Evolutionary conservation across 37 sponge, comb jelly and placozoan genomes (phyloP).

Genomic region (Cliona cf. orientalis): DNA sequence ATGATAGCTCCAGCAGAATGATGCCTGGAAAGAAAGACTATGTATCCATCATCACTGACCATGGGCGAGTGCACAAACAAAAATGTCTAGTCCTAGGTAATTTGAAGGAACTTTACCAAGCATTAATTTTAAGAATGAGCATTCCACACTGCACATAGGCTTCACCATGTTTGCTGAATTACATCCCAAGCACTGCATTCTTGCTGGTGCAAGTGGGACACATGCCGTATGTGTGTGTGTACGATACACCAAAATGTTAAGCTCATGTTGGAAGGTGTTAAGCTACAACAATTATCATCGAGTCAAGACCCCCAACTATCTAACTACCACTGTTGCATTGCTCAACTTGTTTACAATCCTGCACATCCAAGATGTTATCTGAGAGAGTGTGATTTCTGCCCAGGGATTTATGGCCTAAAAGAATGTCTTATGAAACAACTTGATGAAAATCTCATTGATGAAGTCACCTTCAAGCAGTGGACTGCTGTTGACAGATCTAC

Average conservation of each 20-base stretch:
- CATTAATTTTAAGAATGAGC: constrained; percentile 17
- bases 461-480: constrained; percentile 11
- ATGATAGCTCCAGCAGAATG: constrained; percentile 17
- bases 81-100: constrained; percentile 43
- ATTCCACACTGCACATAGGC: constrained; percentile 25
- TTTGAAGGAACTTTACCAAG: constrained; percentile 42
- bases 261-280: constrained; percentile 40
- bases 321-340: constrained; percentile 13
- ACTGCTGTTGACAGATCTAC: constrained; percentile 26
- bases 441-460: constrained; percentile 12
- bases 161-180: constrained; percentile 61
- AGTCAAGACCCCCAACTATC: neutral
- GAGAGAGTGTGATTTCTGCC: constrained; percentile 14
- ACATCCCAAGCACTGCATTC: constrained; percentile 43
- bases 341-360: constrained; percentile 18
- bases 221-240: constrained; percentile 64
- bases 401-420: constrained; percentile 17
- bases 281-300: neutral
- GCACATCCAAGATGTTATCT: constrained; percentile 18
- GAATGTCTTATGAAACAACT: neutral
- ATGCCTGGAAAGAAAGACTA: constrained; percentile 42
- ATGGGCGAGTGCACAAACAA: constrained; percentile 21
- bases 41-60: constrained; percentile 14
- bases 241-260: constrained; percentile 66
- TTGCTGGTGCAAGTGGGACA: constrained; percentile 51